These are phyloP conservation scores for Drosophila leontia DNA, from an alignment of 1,140 invertebrate genomes.

Conservation along the genomic window DNA sequence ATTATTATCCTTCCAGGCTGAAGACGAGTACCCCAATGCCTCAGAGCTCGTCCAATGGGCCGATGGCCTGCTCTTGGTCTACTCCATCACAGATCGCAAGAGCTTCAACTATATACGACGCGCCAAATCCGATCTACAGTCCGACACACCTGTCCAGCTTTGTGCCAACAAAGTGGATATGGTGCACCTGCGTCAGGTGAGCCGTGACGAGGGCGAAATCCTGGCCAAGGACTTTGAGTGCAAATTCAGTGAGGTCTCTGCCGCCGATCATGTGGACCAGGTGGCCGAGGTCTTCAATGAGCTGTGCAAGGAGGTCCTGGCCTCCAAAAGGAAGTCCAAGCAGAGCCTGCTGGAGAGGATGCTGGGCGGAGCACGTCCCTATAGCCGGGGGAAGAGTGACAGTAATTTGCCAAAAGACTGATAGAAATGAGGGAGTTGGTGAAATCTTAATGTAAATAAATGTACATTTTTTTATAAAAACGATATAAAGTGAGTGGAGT, in stretches of 20 bases:
- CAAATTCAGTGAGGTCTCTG: constrained; percentile 94
- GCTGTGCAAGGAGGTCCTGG: constrained; percentile 92
- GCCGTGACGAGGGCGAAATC: constrained; percentile 94
- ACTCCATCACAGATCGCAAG: constrained; percentile 94
- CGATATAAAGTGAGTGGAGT: not conserved
- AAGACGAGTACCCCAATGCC: constrained; percentile 90
- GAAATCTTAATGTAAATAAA: constrained; percentile 47
- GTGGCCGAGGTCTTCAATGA: constrained; percentile 94
- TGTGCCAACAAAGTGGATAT: constrained; percentile 96
- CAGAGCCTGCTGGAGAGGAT: constrained; percentile 93
- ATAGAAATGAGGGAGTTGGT: constrained; percentile 56
- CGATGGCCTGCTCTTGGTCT: constrained; percentile 94
- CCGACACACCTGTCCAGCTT: constrained; percentile 88
- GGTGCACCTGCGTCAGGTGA: constrained; percentile 95
- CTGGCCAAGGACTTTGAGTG: constrained; percentile 94
- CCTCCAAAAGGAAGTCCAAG: constrained; percentile 91
- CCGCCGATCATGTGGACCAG: constrained; percentile 92
- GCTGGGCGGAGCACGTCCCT: constrained; percentile 90
- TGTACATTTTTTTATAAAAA: constrained; percentile 45
- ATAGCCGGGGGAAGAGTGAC: constrained; percentile 94
- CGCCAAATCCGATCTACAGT: constrained; percentile 90
- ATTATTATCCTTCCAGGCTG: constrained; percentile 85
- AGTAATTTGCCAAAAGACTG: constrained; percentile 93
- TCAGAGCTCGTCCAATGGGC: constrained; percentile 93
- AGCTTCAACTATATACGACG: constrained; percentile 94